Evolutionary conservation across 2,113 vertebrate species (phyloP).

Genomic region (Stegastes partitus): DNA sequence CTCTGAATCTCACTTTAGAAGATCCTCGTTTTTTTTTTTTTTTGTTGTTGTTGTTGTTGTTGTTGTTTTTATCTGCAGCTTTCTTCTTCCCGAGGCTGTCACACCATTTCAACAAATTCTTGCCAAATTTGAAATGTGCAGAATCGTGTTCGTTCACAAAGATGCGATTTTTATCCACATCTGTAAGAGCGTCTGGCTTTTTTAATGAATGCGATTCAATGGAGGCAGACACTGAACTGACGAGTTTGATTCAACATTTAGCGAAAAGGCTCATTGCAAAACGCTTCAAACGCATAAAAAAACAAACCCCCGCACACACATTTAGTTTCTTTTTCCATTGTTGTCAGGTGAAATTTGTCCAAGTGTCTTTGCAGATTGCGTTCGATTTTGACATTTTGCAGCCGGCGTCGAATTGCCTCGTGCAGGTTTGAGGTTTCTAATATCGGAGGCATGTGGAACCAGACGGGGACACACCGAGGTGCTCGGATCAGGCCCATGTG

Average conservation of each 20-base stretch:
- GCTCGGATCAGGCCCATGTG: constrained; percentile 70
- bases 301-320: neutral
- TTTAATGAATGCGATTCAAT: neutral
- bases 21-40: constrained; percentile 1
- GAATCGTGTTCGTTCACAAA: constrained; percentile 10
- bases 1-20: constrained; percentile 52
- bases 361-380: neutral
- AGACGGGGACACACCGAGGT: constrained; percentile 68
- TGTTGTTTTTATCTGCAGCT: constrained; percentile 13
- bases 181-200: neutral
- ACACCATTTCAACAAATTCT: constrained; percentile 33
- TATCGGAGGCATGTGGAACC: constrained; percentile 53
- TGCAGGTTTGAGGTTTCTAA: constrained; percentile 33
- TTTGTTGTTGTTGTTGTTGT: too few relatives aligned
- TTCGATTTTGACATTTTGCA: constrained; percentile 14
- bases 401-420: constrained; percentile 30
- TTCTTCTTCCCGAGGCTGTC: constrained; percentile 30
- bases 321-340: neutral
- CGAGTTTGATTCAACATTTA: constrained; percentile 9
- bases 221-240: neutral
- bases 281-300: neutral
- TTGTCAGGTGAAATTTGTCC: constrained; percentile 1
- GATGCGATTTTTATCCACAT: constrained; percentile 10
- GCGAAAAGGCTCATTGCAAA: neutral
- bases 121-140: constrained; percentile 39